Conservation (phyloP, 2,888 invertebrate species). For the Xanthia togata region DNA sequence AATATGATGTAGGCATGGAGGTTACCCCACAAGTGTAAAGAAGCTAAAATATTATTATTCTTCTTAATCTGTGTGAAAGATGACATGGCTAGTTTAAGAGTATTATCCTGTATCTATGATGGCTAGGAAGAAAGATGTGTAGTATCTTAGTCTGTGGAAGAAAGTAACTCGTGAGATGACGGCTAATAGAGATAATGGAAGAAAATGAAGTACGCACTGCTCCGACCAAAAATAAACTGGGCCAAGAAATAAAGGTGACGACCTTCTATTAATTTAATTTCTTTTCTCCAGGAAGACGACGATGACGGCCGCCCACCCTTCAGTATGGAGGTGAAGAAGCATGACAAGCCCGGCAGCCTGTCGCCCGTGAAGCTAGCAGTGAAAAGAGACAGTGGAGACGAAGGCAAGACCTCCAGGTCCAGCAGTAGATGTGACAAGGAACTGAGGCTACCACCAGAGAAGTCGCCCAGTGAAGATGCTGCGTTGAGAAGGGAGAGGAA, state of each 20-base stretch:
- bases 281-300: slow-evolving; percentile 72
- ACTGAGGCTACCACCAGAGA: slow-evolving; percentile 82
- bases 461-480: slow-evolving; percentile 82
- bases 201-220: not conserved
- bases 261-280: not conserved
- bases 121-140: no score
- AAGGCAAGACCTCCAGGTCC: slow-evolving; percentile 79
- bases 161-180: not conserved
- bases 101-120: no score
- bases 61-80: no score
- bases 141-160: no score
- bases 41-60: no score
- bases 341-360: slow-evolving; percentile 85
- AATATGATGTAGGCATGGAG: no score
- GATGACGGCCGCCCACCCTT: slow-evolving; percentile 78
- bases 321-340: slow-evolving; percentile 88
- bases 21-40: no score
- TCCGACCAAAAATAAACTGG: not conserved
- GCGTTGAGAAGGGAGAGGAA: slow-evolving; percentile 76
- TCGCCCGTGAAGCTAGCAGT: slow-evolving; percentile 82
- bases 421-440: slow-evolving; percentile 85
- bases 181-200: not conserved
- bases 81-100: no score
- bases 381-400: slow-evolving; percentile 81
- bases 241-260: not conserved